Percentiles rank a stretch among this genome's conserved stretches.
These are phyloP conservation scores for Kryphioiulus occultus DNA, from an alignment of 2,888 invertebrate genomes.

Conservation along the genomic window DNA sequence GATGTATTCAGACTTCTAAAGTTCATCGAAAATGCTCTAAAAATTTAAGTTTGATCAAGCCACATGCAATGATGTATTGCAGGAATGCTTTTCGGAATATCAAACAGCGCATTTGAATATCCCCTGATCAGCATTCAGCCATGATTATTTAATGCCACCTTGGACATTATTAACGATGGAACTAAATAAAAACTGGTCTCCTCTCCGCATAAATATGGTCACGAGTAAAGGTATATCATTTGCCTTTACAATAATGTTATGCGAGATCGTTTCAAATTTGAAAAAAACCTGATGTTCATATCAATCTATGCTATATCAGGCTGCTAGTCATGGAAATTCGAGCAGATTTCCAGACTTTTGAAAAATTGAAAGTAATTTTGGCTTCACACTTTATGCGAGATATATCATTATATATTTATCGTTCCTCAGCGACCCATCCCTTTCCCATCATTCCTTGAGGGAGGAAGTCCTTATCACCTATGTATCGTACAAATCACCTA, in stretches of 20 bases:
- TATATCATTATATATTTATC: not conserved
- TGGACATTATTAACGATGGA: slow-evolving; percentile 16
- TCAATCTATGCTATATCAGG: not conserved
- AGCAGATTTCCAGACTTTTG: not conserved
- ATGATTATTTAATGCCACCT: slow-evolving; percentile 23
- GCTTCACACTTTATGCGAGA: not conserved
- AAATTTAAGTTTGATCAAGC: not conserved
- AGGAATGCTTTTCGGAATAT: not conserved
- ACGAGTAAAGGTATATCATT: not conserved
- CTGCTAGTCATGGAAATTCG: not conserved
- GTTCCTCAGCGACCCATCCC: not conserved
- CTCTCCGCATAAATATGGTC: not conserved
- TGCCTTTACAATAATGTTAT: slow-evolving; percentile 14
- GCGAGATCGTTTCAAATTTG: not conserved
- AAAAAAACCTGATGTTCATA: not conserved
- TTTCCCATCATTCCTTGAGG: not conserved
- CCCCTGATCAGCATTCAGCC: slow-evolving; percentile 16
- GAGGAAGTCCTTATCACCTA: not conserved
- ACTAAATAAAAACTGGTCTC: slow-evolving; percentile 13
- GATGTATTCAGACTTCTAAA: not conserved
- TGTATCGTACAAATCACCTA: not conserved
- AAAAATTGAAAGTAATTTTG: not conserved
- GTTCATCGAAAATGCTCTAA: not conserved
- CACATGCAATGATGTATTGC: not conserved
- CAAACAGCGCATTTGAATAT: slow-evolving; percentile 8